phyloP scores from a whole-genome alignment of 92 coral and sea anemone species.

The Umimayanthus chanpuru region DNA sequence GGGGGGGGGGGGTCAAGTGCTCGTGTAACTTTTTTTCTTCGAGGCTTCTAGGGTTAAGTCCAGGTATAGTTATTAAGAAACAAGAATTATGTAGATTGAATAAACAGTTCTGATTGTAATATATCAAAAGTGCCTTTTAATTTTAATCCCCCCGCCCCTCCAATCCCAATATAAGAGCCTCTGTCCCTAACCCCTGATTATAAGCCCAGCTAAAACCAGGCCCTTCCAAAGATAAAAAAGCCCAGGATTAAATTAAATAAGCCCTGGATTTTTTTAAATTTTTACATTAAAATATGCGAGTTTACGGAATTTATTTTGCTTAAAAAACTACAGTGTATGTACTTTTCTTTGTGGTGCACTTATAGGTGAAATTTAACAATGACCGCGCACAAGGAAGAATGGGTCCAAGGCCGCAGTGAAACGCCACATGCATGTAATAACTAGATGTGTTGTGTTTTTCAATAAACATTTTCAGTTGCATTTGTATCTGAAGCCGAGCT shows the following conservation, averaged over 20 bases:
- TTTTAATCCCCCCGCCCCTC: background rate
- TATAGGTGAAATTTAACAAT: background rate
- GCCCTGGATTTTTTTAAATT: background rate
- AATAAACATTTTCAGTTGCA: too few species aligned
- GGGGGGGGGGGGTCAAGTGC: too few species aligned
- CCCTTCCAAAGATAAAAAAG: constrained; percentile 3
- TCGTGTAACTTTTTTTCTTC: too few species aligned
- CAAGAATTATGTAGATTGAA: too few species aligned
- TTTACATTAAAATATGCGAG: background rate
- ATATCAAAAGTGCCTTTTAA: too few species aligned
- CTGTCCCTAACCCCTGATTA: background rate
- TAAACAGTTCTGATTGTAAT: too few species aligned
- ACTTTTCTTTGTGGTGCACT: background rate
- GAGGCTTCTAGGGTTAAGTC: too few species aligned
- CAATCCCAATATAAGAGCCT: background rate
- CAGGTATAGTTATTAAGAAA: too few species aligned
- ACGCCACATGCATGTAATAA: too few species aligned
- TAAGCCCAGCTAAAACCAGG: background rate
- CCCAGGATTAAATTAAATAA: constrained; percentile 8
- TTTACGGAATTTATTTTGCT: constrained; percentile 12
- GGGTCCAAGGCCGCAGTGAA: too few species aligned
- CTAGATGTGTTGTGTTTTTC: too few species aligned
- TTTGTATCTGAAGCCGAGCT: too few species aligned
- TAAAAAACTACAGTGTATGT: background rate
- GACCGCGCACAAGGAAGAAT: background rate